Base-by-base conservation (phyloP, 2,888 invertebrate genomes). In the Drosophila pegasa region DNA sequence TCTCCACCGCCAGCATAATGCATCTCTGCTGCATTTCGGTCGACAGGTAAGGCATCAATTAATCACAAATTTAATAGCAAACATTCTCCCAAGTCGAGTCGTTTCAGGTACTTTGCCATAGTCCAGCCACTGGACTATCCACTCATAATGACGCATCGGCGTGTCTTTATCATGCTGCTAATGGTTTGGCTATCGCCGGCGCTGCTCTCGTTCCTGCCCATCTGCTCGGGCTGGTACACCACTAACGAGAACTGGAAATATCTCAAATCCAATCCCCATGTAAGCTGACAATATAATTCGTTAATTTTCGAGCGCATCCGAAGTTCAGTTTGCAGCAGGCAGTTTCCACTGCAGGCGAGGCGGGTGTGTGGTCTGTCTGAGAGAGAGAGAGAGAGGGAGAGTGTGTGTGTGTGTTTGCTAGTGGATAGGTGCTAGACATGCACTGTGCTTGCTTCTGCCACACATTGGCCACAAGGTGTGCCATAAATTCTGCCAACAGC, bases 11-110 rank as follows among this genome's bases (percentile, higher is more conserved):
- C 7, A 97, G 97, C 71, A 98, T 98, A 69, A 94, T 98, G 51
- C 98, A 98, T 91, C 93, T 98, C 56, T 98, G 98, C 91, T 98
- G 98, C 92, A 98, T 98, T 91, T 97, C 97, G 80, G 97, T 98
- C 59, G 98, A 98, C 91, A 91, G 92, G 92, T 92, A 78, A 89
- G 84, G 10, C 3, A 2, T 7, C 5, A 31, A 14, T 14, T 2
- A 33, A n/a, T 20, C 12, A n/a, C 6, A 14, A 16, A 9, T n/a
- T 2, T 6, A 2, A 20, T 6, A 0, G 18, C 31, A 6, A 7
- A 14, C 3, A 9, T 29, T 16, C 1, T 1, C 10, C 3, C 2
- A 6, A n/a, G 14, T 25, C 8, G 7, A 33, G 6, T 16, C 9
- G 25, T 73, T 66, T 71, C 74, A 94, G 98, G 77, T 97, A 96